Conservation (phyloP, 2,888 invertebrate genomes). For the Limnephilus auricula region DNA sequence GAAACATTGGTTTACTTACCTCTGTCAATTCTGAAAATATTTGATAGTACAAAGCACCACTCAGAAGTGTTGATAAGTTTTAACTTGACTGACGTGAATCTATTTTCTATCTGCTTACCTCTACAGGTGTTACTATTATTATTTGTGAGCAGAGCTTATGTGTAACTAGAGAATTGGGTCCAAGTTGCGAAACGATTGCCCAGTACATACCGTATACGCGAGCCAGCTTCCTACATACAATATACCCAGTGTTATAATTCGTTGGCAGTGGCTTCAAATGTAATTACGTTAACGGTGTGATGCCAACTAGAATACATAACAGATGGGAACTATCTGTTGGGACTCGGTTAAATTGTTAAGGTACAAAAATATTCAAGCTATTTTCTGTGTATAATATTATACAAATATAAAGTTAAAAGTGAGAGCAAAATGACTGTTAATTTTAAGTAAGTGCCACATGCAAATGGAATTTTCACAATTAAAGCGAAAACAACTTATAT, state of each 20-base stretch:
- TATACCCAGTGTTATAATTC: not conserved
- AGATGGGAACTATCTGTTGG: not conserved
- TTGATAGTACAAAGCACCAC: not conserved
- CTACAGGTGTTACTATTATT: not conserved
- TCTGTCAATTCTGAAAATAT: not conserved
- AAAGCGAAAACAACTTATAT: not conserved
- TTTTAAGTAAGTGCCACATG: too few species aligned
- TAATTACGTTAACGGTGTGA: constrained; percentile 17
- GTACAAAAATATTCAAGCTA: not conserved
- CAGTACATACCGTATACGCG: not conserved
- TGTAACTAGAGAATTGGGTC: not conserved
- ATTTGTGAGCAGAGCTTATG: not conserved
- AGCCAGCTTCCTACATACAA: not conserved
- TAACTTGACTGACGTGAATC: not conserved
- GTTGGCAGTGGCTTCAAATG: not conserved
- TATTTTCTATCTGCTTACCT: not conserved
- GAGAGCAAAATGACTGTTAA: not conserved
- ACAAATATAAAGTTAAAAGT: not conserved
- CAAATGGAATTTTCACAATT: not conserved
- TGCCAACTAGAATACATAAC: constrained; percentile 33
- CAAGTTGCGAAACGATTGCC: not conserved
- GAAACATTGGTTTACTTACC: not conserved
- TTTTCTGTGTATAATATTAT: not conserved
- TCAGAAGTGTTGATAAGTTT: not conserved
- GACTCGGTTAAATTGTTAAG: not conserved